phyloP scores from a whole-genome alignment of 1,140 invertebrate species.

The Drosophila murphyi region DNA sequence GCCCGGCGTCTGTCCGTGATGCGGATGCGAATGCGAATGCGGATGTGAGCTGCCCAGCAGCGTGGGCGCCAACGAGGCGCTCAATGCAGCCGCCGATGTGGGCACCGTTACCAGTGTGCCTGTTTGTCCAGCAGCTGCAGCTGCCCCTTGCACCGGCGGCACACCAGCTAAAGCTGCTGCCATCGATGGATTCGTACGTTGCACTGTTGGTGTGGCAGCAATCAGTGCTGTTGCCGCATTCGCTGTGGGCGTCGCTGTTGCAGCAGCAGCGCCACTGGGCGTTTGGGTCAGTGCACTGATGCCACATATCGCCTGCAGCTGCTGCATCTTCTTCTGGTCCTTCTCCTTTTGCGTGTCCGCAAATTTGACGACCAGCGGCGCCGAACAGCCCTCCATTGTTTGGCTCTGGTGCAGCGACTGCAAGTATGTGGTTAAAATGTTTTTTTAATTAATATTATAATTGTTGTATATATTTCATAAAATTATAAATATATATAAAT shows the following conservation, averaged over 20 bases:
- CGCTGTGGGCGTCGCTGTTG: constrained; percentile 57
- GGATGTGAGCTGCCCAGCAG: constrained; percentile 40
- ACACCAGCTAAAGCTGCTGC: constrained; percentile 67
- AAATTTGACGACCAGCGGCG: constrained; percentile 98
- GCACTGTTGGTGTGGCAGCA: constrained; percentile 53
- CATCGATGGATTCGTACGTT: constrained; percentile 65
- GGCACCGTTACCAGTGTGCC: constrained; percentile 57
- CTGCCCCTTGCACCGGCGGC: constrained; percentile 50
- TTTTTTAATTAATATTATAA: too few relatives aligned
- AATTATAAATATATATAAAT: too few relatives aligned
- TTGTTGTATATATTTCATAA: too few relatives aligned
- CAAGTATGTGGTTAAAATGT: not conserved
- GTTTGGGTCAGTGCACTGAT: constrained; percentile 85
- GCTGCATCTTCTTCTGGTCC: constrained; percentile 97
- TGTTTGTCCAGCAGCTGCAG: constrained; percentile 41
- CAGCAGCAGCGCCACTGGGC: constrained; percentile 61
- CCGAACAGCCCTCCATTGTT: constrained; percentile 99
- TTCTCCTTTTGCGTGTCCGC: constrained; percentile 99
- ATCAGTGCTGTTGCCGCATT: constrained; percentile 67
- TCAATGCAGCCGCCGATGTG: constrained; percentile 50
- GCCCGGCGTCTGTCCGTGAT: constrained; percentile 53
- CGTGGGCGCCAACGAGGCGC: constrained; percentile 50
- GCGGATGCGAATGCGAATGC: constrained; percentile 37
- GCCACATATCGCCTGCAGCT: constrained; percentile 93
- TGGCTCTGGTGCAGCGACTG: constrained; percentile 97